Conservation (phyloP, 2,888 invertebrate genomes). For the Dryobota labecula region DNA sequence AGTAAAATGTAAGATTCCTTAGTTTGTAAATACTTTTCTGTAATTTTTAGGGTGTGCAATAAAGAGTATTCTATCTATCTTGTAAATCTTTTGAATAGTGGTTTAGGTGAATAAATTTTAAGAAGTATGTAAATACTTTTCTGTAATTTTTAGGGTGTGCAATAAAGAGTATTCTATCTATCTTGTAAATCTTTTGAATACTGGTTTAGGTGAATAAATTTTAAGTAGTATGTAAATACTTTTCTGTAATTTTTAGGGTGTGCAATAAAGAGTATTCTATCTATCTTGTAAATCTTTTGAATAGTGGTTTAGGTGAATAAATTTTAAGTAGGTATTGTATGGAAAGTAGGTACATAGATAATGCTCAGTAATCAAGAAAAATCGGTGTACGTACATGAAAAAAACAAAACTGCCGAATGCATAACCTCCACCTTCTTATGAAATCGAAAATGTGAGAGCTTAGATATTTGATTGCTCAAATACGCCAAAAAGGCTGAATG, state of each 20-base stretch:
- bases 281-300: conserved; percentile 16
- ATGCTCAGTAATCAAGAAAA: neutral
- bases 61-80: too few species aligned
- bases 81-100: conserved; percentile 7
- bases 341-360: neutral
- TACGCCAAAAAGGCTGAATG: neutral
- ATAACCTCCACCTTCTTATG: neutral
- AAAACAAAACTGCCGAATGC: neutral
- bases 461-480: conserved; percentile 9
- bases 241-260: too few species aligned
- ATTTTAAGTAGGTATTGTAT: neutral
- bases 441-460: neutral
- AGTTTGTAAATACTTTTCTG: conserved; percentile 28
- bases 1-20: conserved; percentile 35
- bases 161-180: too few species aligned
- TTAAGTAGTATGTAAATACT: too few species aligned
- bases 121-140: too few species aligned
- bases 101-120: neutral
- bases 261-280: too few species aligned
- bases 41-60: too few species aligned
- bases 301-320: neutral
- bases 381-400: neutral
- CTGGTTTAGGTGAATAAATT: too few species aligned
- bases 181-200: too few species aligned
- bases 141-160: too few species aligned